A percentile compares a stretch with the other conserved stretches of the same genome.
Evolutionary conservation across 2,888 invertebrate genomes (phyloP).

Genomic region (Amitus sp.): DNA sequence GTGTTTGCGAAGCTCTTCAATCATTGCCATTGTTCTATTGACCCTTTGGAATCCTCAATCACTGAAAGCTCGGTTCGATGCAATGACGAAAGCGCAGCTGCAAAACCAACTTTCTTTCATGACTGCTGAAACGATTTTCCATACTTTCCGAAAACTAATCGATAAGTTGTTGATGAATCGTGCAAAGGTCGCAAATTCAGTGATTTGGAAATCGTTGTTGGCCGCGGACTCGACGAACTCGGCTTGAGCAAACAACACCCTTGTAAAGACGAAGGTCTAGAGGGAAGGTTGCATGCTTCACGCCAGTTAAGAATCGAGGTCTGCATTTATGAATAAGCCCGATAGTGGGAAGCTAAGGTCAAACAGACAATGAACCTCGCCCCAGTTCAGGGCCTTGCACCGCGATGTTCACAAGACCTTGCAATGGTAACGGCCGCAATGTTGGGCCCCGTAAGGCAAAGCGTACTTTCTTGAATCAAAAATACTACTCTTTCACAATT

Average conservation of each 20-base stretch:
- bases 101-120: no score
- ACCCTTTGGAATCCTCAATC: background rate
- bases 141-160: background rate
- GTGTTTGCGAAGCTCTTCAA: conserved; percentile 3
- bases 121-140: no score
- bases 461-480: background rate
- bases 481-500: conserved; percentile 1
- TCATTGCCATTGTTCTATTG: conserved; percentile 1
- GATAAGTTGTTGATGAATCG: background rate
- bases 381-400: conserved; percentile 55
- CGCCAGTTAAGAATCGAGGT: conserved; percentile 56
- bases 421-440: background rate
- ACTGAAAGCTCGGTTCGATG: background rate
- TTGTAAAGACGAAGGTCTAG: conserved; percentile 7
- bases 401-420: conserved; percentile 8
- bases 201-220: background rate
- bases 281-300: conserved; percentile 51
- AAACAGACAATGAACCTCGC: conserved; percentile 60
- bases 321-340: conserved; percentile 59
- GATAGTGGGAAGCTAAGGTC: conserved; percentile 43
- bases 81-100: no score
- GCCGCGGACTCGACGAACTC: no score
- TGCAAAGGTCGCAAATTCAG: background rate
- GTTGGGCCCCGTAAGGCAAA: background rate
- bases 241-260: conserved; percentile 4